Percentiles rank a stretch among this genome's conserved stretches.
phyloP scores from a whole-genome alignment of 2,888 invertebrate species.

The Congeria kusceri region DNA sequence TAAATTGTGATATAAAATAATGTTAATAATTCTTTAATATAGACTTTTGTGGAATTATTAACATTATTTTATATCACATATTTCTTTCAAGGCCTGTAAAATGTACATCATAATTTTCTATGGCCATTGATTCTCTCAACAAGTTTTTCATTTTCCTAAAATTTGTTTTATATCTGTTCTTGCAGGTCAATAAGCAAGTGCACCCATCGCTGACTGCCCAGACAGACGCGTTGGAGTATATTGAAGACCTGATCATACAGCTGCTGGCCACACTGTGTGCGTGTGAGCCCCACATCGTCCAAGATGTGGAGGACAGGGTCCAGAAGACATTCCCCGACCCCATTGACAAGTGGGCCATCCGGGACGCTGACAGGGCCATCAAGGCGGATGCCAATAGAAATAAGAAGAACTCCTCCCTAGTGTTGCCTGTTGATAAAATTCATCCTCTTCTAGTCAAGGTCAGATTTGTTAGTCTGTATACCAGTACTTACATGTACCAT shows the following conservation, averaged over 20 bases:
- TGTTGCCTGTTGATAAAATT: conserved; percentile 95
- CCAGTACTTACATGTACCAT: no score
- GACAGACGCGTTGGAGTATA: conserved; percentile 96
- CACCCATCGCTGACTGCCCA: conserved; percentile 87
- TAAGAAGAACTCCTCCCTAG: conserved; percentile 90
- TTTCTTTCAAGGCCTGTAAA: no score
- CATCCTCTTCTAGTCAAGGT: conserved; percentile 93
- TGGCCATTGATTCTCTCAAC: no score
- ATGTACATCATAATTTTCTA: no score
- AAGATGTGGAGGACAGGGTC: conserved; percentile 96
- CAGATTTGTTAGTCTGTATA: conserved; percentile 9
- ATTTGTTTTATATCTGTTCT: no score
- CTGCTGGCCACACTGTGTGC: conserved; percentile 95
- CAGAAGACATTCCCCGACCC: conserved; percentile 97
- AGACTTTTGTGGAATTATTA: no score
- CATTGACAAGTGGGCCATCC: conserved; percentile 96
- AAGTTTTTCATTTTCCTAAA: no score
- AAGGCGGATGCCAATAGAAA: conserved; percentile 88
- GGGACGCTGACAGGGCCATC: conserved; percentile 94
- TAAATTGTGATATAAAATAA: no score
- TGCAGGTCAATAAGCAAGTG: conserved; percentile 92
- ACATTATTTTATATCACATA: no score
- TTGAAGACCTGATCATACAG: conserved; percentile 94
- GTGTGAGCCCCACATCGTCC: conserved; percentile 81
- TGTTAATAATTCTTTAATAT: no score